Evolutionary conservation across 2,797 vertebrate species (phyloP), one percentile per base, ranked within the genome.

Genomic region (Lepilemur ruficaudatus): DNA sequence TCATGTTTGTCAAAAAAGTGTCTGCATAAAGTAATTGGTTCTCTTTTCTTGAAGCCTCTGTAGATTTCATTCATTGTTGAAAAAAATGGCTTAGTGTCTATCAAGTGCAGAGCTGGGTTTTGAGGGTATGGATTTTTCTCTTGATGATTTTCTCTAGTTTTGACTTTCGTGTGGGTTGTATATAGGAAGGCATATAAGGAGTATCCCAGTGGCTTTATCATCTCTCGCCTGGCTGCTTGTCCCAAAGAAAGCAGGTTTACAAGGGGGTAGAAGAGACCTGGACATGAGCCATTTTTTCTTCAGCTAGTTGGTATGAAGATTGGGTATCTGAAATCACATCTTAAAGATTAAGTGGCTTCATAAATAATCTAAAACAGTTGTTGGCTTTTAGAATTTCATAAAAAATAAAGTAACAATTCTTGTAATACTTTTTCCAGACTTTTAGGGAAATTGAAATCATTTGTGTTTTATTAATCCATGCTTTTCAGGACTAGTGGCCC

Each of bases 31-130:
- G 72, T 94, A 95, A 75, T 93, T 93, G 84, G 50, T 89, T 88
- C 30, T 92, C 82, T 88, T 57, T 92, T 93, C 69, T 87, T 95
- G 96, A 67, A 81, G 89, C 78, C 59, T 57, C 63, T 78, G 87
- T 97, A 92, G 95, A 96, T 92, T 85, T 89, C 41, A 32, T 92
- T 93, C 89, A 96, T 86, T 76, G 84, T 94, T 88, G 97, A 35
- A 65, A 76, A 92, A 61, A 67, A 25, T 48, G 94, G 73, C 70
- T 0, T 0, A 72, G 67, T 79, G 30, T 78, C 95, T 59, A 57
- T 84, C 84, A 78, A 93, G 72, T 28, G 57, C 87, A 80, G 84
- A 52, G 35, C 78, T 67, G 43, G 86, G 41, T 97, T 95, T 96
- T 69, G 79, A 95, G 86, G 75, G 35, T 43, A 32, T 97, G 82